phyloP scores from a whole-genome alignment of 2,888 invertebrate species.

The Lordiphosa andalusiaca region DNA sequence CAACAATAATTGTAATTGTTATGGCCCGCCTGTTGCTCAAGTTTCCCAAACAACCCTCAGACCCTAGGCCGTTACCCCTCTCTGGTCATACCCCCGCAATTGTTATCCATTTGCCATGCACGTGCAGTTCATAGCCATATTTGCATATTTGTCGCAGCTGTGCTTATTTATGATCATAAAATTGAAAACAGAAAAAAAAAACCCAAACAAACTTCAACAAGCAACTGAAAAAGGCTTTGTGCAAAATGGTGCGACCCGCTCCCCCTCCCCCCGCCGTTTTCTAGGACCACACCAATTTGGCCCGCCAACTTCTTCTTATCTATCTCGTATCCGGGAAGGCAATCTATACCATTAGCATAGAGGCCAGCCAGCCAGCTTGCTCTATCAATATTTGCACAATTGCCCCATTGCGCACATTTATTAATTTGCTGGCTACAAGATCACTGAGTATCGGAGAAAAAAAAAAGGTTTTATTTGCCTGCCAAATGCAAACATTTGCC shows the following conservation, averaged over 20 bases:
- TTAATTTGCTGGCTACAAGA: constrained; percentile 70
- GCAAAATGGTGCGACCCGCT: constrained; percentile 13
- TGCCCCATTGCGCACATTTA: constrained; percentile 42
- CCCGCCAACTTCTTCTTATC: constrained; percentile 17
- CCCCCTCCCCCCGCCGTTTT: background rate
- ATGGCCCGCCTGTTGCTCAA: constrained; percentile 19
- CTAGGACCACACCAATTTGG: constrained; percentile 6
- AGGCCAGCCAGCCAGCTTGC: constrained; percentile 18
- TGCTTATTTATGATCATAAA: constrained; percentile 55
- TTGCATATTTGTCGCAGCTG: constrained; percentile 71
- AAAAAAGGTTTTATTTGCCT: constrained; percentile 46
- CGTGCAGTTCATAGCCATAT: constrained; percentile 38
- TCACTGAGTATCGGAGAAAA: constrained; percentile 55
- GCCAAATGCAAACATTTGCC: constrained; percentile 60
- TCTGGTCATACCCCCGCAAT: constrained; percentile 2
- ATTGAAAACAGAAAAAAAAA: constrained; percentile 1
- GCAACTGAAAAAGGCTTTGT: constrained; percentile 25
- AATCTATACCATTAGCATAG: constrained; percentile 30
- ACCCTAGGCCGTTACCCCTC: constrained; percentile 2
- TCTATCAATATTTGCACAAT: constrained; percentile 48
- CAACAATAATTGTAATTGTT: constrained; percentile 24
- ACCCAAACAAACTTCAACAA: constrained; percentile 23
- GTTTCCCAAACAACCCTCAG: constrained; percentile 11
- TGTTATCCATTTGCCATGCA: constrained; percentile 27
- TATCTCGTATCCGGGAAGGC: constrained; percentile 24